Conservation (phyloP, 2,113 vertebrate genomes). For the Macquaria ambigua region DNA sequence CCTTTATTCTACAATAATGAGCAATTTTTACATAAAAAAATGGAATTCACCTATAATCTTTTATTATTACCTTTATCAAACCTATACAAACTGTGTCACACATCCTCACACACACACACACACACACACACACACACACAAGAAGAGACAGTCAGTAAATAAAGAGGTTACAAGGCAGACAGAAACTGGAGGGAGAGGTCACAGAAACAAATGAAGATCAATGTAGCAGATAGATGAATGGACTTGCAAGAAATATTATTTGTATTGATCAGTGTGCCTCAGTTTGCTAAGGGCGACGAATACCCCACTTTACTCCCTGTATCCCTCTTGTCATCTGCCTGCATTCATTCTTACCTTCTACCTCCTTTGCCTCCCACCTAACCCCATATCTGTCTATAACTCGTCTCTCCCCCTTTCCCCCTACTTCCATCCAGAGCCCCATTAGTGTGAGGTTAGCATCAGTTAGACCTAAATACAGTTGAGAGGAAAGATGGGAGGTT, state of each 20-base stretch:
- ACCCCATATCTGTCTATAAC: conserved; percentile 36
- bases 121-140: neutral
- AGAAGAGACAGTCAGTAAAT: neutral
- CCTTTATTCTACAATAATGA: conserved; percentile 19
- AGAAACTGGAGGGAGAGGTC: conserved; percentile 1
- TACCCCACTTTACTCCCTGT: neutral
- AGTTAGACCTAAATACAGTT: conserved; percentile 32
- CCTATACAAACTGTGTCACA: neutral
- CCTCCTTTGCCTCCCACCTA: conserved; percentile 29
- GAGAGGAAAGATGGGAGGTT: neutral
- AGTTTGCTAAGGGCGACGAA: conserved; percentile 28
- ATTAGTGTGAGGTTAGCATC: conserved; percentile 53
- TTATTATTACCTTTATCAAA: conserved; percentile 3
- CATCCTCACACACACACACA: neutral
- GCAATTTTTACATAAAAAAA: neutral
- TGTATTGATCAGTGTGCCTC: conserved; percentile 48
- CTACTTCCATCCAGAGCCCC: conserved; percentile 25
- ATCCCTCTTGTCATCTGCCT: conserved; percentile 38
- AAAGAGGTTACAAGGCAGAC: neutral
- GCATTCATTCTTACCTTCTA: conserved; percentile 31
- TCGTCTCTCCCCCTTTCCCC: neutral
- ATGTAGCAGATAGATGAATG: conserved; percentile 25
- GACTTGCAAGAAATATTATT: conserved; percentile 45
- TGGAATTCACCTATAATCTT: neutral
- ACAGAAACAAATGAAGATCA: conserved; percentile 29